Conservation (phyloP, 2,797 vertebrate genomes). For the Crypturellus tataupa region DNA sequence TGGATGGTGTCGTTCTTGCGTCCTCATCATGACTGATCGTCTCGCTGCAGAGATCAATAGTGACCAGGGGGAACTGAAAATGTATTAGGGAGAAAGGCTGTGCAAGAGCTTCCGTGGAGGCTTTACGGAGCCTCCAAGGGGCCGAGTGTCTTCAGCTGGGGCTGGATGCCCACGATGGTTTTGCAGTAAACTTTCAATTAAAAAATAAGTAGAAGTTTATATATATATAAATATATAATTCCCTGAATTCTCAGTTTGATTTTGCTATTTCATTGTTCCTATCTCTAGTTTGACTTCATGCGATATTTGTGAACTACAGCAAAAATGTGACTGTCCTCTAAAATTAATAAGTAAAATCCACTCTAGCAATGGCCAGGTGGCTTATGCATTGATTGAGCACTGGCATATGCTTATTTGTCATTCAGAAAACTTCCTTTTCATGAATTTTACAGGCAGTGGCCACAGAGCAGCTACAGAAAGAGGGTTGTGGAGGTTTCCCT, state of each 20-base stretch:
- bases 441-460: background rate
- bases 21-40: constrained; percentile 67
- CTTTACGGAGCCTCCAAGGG: constrained; percentile 43
- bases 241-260: background rate
- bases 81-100: constrained; percentile 3
- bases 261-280: background rate
- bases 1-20: constrained; percentile 57
- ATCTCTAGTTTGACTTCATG: background rate
- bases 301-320: background rate
- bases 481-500: background rate
- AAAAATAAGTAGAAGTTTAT: background rate
- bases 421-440: background rate
- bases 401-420: background rate
- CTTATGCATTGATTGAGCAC: background rate
- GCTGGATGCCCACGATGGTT: background rate
- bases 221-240: background rate
- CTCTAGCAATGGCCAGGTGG: background rate
- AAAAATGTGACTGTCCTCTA: background rate
- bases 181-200: constrained; percentile 13
- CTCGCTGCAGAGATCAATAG: constrained; percentile 65
- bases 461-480: background rate
- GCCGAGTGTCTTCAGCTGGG: background rate
- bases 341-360: background rate
- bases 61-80: constrained; percentile 4
- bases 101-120: constrained; percentile 51